Evolutionary conservation across 2,797 vertebrate genomes (phyloP), one percentile per base, ranked within the genome.

Genomic region (Anguilla anguilla): DNA sequence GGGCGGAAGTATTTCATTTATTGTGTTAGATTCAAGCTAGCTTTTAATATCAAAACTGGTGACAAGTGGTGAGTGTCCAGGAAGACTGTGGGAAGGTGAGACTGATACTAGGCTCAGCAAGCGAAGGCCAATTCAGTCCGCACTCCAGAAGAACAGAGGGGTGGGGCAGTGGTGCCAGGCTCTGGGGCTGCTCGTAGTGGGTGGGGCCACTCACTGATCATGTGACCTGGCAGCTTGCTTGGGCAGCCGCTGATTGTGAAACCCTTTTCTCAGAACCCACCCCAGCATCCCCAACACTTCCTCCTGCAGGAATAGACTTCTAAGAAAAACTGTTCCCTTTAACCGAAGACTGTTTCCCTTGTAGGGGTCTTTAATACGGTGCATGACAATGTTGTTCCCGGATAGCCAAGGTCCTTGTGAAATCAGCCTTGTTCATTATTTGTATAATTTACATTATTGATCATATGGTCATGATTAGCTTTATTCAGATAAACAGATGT

Each of bases 211-310:
- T 59, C 31, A 39, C 4, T 64, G 35, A 13, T 67, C 84, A 67
- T 69, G 57, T 85, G 84, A 85, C 59, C 46, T 43, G 28, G 59
- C 57, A 85, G 84, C 13, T 13, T 39, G 43, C 4, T 9, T 49
- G 7, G 46, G 11, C 43, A 25, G 77, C 43, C 43, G 39, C 19
- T 49, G 6, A 55, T 86, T 86, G 72, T 86, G 85, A 74, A 86
- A 86, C 17, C 0, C n/a, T 86, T 72, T 77, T 53, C 57, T 67
- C 9, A 57, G 59, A 64, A 85, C 39, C 74, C 51, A 2, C 25
- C 55, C 1, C 51, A 31, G 74, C 39, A 81, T 81, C 77, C 77
- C 9, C 39, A 51, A 49, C 43, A 81, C 43, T 43, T 49, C 77
- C 39, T 46, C 15, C 19, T 31, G 39, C 39, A 81, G 77, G 46